Percentiles rank a stretch among this genome's conserved stretches.
These are phyloP conservation scores for Phylloscopus trochiloides DNA, from an alignment of 2,113 vertebrate species.

Conservation along the genomic window DNA sequence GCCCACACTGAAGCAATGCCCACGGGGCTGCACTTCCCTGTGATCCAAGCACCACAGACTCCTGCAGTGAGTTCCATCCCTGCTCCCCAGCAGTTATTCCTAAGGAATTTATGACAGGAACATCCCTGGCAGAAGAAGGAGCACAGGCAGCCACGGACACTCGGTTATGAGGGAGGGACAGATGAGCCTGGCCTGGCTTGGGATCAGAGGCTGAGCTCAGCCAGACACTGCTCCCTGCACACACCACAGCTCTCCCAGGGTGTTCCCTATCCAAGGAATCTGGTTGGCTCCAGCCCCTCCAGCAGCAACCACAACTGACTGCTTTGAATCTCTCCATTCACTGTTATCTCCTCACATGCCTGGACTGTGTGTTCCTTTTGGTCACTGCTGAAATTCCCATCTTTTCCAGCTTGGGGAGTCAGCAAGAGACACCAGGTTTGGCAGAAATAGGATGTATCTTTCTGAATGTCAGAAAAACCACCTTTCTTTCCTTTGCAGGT, in stretches of 20 bases:
- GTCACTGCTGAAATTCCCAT: not conserved
- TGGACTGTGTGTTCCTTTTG: not conserved
- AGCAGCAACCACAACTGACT: not conserved
- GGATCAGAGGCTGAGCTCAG: not conserved
- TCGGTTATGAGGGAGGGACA: not conserved
- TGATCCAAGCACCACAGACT: accelerated
- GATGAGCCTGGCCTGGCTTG: not conserved
- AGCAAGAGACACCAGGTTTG: not conserved
- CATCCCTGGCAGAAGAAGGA: not conserved
- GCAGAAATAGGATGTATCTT: not conserved
- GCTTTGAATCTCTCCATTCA: not conserved
- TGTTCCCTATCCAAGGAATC: not conserved
- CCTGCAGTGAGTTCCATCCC: not conserved
- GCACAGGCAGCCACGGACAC: not conserved
- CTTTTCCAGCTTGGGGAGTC: not conserved
- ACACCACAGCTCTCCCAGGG: not conserved
- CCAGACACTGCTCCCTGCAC: not conserved
- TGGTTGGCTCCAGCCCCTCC: not conserved
- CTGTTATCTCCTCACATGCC: not conserved
- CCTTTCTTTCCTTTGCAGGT: not conserved
- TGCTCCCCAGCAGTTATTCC: not conserved
- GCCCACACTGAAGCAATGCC: accelerated
- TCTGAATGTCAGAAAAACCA: not conserved
- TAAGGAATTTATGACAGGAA: not conserved
- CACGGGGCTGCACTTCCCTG: not conserved